These are phyloP conservation scores for Nymphalis c-album DNA, from an alignment of 2,888 invertebrate species.

Conservation along the genomic window DNA sequence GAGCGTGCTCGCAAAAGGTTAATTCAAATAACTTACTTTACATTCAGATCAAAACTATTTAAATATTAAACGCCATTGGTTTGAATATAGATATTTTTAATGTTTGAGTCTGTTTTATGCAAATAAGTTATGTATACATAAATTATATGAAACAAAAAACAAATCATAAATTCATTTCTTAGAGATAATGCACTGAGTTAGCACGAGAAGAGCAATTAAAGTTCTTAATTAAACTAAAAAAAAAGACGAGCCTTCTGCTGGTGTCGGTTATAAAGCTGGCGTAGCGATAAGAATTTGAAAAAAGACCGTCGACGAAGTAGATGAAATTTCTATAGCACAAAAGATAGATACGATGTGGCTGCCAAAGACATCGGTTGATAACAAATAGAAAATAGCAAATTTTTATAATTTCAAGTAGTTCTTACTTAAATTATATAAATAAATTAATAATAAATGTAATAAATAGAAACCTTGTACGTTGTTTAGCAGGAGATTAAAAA, in stretches of 20 bases:
- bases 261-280: conserved; percentile 39
- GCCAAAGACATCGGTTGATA: conserved; percentile 24
- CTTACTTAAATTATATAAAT: background rate
- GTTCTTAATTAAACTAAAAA: conserved; percentile 57
- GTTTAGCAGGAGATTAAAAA: no score
- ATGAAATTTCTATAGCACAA: conserved; percentile 33
- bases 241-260: conserved; percentile 36
- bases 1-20: conserved; percentile 62
- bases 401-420: background rate
- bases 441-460: background rate
- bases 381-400: conserved; percentile 40
- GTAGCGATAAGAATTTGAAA: conserved; percentile 38
- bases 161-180: conserved; percentile 39
- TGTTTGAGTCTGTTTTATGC: background rate
- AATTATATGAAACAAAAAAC: background rate
- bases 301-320: conserved; percentile 26
- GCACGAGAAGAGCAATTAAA: conserved; percentile 52
- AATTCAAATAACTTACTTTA: conserved; percentile 60
- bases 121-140: background rate
- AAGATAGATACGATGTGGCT: conserved; percentile 26
- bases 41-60: conserved; percentile 36
- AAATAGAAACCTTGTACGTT: no score
- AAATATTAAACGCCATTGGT: background rate
- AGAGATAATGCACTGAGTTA: conserved; percentile 47
- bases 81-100: background rate